phyloP scores from a whole-genome alignment of 2,113 vertebrate species.

The Seriola aureovittata region DNA sequence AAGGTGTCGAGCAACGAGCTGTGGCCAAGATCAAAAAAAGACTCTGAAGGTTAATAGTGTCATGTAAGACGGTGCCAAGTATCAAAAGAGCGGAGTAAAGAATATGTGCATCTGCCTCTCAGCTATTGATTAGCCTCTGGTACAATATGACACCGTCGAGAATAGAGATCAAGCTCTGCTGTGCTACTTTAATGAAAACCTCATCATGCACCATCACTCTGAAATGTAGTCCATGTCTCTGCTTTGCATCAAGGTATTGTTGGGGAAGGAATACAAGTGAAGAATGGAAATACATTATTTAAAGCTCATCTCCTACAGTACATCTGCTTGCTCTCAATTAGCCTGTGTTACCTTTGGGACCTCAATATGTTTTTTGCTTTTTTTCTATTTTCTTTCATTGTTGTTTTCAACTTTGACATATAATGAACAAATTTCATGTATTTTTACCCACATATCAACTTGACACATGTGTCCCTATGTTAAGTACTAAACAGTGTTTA shows the following conservation, averaged over 20 bases:
- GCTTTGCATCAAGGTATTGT: too few species aligned
- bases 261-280: too few species aligned
- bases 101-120: constrained; percentile 21
- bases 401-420: not conserved
- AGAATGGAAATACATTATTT: too few species aligned
- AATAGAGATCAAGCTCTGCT: constrained; percentile 3
- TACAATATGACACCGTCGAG: constrained; percentile 14
- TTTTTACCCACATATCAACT: not conserved
- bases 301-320: too few species aligned
- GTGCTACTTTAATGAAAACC: not conserved
- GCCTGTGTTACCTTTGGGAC: not conserved
- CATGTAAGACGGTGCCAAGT: not conserved
- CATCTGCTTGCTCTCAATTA: too few species aligned
- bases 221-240: too few species aligned
- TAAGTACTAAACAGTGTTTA: not conserved
- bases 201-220: too few species aligned
- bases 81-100: constrained; percentile 2
- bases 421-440: not conserved
- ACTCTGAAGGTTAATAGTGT: constrained; percentile 28
- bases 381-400: not conserved
- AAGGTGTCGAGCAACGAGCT: not conserved
- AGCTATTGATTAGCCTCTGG: constrained; percentile 15
- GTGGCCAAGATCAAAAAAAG: constrained; percentile 11
- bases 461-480: not conserved
- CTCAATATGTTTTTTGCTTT: too few species aligned